phyloP scores from a whole-genome alignment of 2,797 vertebrate species.

The Melanotaenia boesemani region DNA sequence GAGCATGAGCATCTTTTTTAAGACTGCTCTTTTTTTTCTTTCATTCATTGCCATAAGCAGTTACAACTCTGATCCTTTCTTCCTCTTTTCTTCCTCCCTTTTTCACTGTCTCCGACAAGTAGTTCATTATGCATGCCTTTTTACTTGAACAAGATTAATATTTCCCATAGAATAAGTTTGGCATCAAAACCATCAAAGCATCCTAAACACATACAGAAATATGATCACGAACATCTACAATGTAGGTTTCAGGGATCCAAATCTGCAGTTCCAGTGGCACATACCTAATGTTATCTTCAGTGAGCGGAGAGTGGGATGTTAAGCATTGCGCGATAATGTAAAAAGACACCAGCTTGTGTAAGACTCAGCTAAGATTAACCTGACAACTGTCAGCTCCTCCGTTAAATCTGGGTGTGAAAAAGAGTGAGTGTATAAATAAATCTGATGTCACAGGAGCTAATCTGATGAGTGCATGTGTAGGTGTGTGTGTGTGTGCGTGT shows the following conservation, averaged over 20 bases:
- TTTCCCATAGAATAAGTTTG: constrained; percentile 64
- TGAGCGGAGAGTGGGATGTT: constrained; percentile 68
- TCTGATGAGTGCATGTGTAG: constrained; percentile 60
- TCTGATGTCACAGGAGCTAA: constrained; percentile 69
- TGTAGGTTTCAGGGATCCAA: constrained; percentile 45
- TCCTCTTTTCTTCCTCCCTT: constrained; percentile 26
- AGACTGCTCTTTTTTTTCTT: constrained; percentile 4
- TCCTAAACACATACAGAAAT: constrained; percentile 26
- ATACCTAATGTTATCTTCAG: constrained; percentile 51
- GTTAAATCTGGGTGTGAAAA: constrained; percentile 65
- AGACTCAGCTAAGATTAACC: constrained; percentile 81
- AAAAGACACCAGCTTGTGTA: constrained; percentile 77
- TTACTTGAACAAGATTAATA: constrained; percentile 71
- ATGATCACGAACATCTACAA: constrained; percentile 15
- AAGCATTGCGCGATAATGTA: constrained; percentile 67
- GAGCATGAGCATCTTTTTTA: constrained; percentile 43
- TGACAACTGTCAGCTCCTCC: constrained; percentile 77
- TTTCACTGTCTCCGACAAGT: constrained; percentile 37
- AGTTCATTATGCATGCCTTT: constrained; percentile 62
- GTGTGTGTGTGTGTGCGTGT: not conserved
- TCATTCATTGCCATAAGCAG: constrained; percentile 44
- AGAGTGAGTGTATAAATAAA: constrained; percentile 72
- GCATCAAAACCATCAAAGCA: constrained; percentile 62
- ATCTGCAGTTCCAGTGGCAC: constrained; percentile 22
- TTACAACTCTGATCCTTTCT: constrained; percentile 43